Evolutionary conservation across 2,888 invertebrate genomes (phyloP), one percentile per base, ranked within the genome.

Genomic region (Plagiodera versicolora): DNA sequence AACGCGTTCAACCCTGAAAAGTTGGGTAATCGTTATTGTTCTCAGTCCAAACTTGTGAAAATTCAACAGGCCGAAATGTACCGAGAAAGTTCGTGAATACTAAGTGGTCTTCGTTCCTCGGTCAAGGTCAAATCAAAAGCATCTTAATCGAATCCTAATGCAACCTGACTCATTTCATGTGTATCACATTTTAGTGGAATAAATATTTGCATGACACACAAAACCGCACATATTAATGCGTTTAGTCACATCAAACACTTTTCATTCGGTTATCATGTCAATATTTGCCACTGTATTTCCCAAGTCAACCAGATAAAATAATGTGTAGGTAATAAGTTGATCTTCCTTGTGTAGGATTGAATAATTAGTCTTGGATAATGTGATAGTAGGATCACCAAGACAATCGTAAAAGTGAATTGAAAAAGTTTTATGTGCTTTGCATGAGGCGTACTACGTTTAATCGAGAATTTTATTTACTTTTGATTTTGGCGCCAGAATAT

Each of bases 191-290:
- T 18, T 24, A 39, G 16, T 57, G 44, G 50, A 50, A 57, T 54
- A 60, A 60, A 60, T 60, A 60, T 60, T 60, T 56, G 55, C 51
- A 28, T 60, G 60, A 60, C 60, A 60, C 56, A 60, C 32, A 56
- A 45, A 54, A 35, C 56, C 50, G 49, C 60, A 60, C 51, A 48
- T 56, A 45, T 51, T 60, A 56, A 44, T 60, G 44, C 16, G 54
- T 24, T 60, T 56, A 51, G 44, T 60, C 60, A 56, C 50, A 53
- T 53, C 18, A 53, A 57, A 57, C 57, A 44, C 32, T 44, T 57
- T 57, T 57, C 30, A 39, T 53, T 53, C 16, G 45, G 16, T 39
- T 39, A 3, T n/a, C 44, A 24, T 45, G 53, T 53, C 53, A 53
- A 53, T 53, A 53, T 53, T 53, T 53, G 53, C 53, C 11, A 44